Percentiles rank a stretch among this genome's conserved stretches.
phyloP scores from a whole-genome alignment of 2,797 vertebrate species.

The Octomys mimax region DNA sequence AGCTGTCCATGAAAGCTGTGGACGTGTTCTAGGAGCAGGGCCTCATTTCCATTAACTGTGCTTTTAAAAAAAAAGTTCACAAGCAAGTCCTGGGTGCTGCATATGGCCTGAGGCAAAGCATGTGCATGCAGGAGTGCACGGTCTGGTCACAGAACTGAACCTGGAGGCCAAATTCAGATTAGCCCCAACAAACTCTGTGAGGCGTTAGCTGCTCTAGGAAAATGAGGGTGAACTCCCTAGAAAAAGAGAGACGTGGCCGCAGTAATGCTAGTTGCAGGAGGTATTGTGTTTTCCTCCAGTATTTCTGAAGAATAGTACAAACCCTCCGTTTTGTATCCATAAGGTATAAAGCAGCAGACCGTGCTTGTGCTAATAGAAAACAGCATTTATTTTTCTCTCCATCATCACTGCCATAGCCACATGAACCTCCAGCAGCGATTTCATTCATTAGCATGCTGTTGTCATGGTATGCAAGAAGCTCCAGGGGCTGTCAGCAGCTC shows the following conservation, averaged over 20 bases:
- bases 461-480: neutral
- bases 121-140: neutral
- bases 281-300: neutral
- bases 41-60: neutral
- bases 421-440: neutral
- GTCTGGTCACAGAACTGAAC: neutral
- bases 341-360: neutral
- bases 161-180: neutral
- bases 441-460: neutral
- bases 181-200: neutral
- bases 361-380: slow-evolving; percentile 32
- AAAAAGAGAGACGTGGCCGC: neutral
- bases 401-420: neutral
- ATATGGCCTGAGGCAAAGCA: neutral
- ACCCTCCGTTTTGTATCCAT: neutral
- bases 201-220: neutral
- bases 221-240: neutral
- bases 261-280: neutral
- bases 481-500: neutral
- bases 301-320: neutral
- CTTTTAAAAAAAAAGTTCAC: neutral
- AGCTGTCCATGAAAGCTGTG: neutral
- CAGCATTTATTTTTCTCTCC: neutral
- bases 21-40: neutral
- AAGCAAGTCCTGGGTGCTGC: neutral